Base-by-base conservation (phyloP, 2,113 vertebrate species). In the Struthio camelus region DNA sequence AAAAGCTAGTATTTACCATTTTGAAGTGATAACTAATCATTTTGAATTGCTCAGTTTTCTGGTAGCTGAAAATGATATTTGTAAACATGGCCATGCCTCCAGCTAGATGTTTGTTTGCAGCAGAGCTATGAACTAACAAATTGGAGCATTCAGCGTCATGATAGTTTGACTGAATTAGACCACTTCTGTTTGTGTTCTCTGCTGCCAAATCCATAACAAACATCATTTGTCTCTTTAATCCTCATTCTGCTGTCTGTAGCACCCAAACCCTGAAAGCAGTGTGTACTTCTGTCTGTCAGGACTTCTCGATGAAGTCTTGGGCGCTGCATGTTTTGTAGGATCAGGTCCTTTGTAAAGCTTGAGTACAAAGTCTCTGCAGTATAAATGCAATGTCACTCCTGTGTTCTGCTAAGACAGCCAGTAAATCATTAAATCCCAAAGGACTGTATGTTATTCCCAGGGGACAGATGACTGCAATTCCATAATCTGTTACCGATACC, bases 311-410 rank as follows among this genome's bases (percentile, higher is more conserved):
- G 51, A 9, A 32, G 16, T 19, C 48, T 22, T 54, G 34, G 65
- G 61, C 78, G 32, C 16, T 92, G 10, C 10, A 1, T 56, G 8
- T 89, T 89, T 27, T 23, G 24, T 70, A 38, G 82, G 46, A 81
- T 75, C 50, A 54, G 23, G 8, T 42, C 11, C 17, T 56, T 65
- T 79, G n/a, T 53, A 67, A 84, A 82, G 18, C 50, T n/a, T 0
- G 1, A 67, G 51, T 79, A 25, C 32, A n/a, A 42, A 85, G 59
- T 67, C n/a, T 81, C 12, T 82, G 42, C 42, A 53, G 23, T 42
- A n/a, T 50, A 32, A 85, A 56, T 42, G 34, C 27, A 69, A 1
- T 0, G 0, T 82, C 34, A 22, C 14, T 82, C n/a, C 19, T 71
- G 16, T 76, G 13, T 66, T 44, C 32, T 76, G 51, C 51, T 25